Evolutionary conservation across 2,888 invertebrate genomes (phyloP), one percentile per base, ranked within the genome.

Genomic region (Acronicta leporina): DNA sequence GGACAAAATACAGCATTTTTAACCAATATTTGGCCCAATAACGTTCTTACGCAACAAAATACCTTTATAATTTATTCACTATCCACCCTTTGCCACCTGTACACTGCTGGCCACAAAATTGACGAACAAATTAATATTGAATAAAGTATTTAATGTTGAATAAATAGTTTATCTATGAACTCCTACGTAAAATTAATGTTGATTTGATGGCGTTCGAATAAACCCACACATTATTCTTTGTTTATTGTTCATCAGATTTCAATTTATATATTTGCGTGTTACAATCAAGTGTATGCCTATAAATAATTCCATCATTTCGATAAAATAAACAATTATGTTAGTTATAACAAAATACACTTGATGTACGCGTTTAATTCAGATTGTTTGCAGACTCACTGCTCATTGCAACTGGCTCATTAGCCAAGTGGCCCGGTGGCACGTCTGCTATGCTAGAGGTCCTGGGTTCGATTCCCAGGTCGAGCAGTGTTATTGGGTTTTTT

Each of bases 51-150:
- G 47, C 38, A 62, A 62, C 65, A 65, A 71, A 68, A 68, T 50
- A 59, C 71, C 57, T 60, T n/a, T 49, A 71, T 77, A 71, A 74
- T 77, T 75, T 74, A 75, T 75, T 77, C 65, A 74, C 14, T 5
- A 33, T 5, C 48, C 20, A 57, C 52, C 57, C 44, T 52, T 49
- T 49, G 51, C 51, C 35, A 6, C 30, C 20, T 41, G 47, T 55
- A 71, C 51, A 57, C 50, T 25, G 50, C 16, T 53, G 55, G 47
- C 67, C 58, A 67, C 52, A 14, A 64, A 60, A 74, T 59, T 63
- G 40, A 65, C 60, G 59, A 43, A 57, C 45, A 56, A 33, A 63
- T 68, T 61, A 53, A 68, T 63, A 71, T 59, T 65, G 38, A 66
- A 58, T 59, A 45, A 60, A 52, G 33, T 35, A 59, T 49, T 42